Conservation (phyloP, 2,797 vertebrate genomes). For the Melanotaenia nigrans region DNA sequence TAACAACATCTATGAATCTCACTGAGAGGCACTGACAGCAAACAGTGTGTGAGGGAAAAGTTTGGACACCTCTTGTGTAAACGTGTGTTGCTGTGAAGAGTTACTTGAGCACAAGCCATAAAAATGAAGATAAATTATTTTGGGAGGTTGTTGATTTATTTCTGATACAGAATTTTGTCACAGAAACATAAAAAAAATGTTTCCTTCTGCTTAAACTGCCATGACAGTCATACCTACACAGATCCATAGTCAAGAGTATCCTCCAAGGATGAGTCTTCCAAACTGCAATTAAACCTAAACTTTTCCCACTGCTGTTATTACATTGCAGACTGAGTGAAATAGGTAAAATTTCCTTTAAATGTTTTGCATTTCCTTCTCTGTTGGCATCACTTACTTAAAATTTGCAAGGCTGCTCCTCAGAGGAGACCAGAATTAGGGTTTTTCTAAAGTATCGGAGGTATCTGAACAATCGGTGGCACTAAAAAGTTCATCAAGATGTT, state of each 20-base stretch:
- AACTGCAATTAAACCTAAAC: not conserved
- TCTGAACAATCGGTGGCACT: not conserved
- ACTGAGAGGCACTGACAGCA: too few relatives aligned
- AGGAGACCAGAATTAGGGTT: not conserved
- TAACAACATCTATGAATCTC: too few relatives aligned
- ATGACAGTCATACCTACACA: not conserved
- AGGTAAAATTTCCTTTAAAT: not conserved
- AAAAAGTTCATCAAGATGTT: not conserved
- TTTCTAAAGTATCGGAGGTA: not conserved
- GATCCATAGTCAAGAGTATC: too few relatives aligned
- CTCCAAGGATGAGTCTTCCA: too few relatives aligned
- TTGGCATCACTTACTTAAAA: not conserved
- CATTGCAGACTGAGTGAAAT: not conserved
- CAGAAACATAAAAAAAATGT: not conserved
- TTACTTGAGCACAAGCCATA: too few relatives aligned
- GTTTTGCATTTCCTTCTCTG: not conserved
- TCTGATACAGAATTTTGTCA: too few relatives aligned
- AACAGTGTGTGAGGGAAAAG: too few relatives aligned
- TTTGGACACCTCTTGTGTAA: too few relatives aligned
- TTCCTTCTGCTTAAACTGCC: not conserved
- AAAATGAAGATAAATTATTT: too few relatives aligned
- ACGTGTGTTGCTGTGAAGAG: too few relatives aligned
- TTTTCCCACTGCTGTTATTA: not conserved
- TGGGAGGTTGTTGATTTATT: too few relatives aligned
- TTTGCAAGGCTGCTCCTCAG: not conserved